phyloP scores from a whole-genome alignment of 92 coral and sea anemone species.

The Micromussa lordhowensis region DNA sequence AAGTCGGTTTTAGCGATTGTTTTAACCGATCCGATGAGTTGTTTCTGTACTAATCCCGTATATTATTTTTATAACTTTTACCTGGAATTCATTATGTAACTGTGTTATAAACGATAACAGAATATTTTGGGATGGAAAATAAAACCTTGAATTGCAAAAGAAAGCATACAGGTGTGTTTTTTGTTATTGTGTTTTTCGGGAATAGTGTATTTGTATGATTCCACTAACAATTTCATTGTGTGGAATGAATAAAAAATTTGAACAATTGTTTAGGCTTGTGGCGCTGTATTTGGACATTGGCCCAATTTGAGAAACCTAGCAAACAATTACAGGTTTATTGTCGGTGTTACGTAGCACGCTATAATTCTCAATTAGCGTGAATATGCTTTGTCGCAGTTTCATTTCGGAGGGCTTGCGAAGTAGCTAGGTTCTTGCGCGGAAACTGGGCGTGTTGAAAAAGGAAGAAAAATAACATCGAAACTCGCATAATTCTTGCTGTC shows the following conservation, averaged over 20 bases:
- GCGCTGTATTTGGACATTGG: neutral
- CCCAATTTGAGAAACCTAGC: constrained; percentile 8
- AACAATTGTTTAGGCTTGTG: constrained; percentile 22
- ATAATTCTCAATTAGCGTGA: constrained; percentile 2
- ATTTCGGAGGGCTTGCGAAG: neutral
- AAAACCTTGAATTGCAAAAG: constrained; percentile 39
- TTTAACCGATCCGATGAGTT: constrained; percentile 1
- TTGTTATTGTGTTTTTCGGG: neutral
- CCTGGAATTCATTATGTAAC: constrained; percentile 23
- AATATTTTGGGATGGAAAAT: constrained; percentile 55
- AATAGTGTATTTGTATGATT: neutral
- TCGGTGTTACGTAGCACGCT: neutral
- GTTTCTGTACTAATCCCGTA: constrained; percentile 12
- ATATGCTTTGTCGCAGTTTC: neutral
- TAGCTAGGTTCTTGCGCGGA: neutral
- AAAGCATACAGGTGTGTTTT: neutral
- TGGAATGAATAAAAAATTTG: neutral
- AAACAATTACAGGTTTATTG: neutral
- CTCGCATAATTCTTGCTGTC: neutral
- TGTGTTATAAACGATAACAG: constrained; percentile 35
- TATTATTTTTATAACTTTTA: constrained; percentile 49
- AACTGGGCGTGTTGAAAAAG: neutral
- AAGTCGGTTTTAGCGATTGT: neutral
- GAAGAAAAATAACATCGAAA: neutral
- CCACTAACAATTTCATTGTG: neutral